Percentiles rank a stretch among this genome's conserved stretches.
These are phyloP conservation scores for Aphidius colemani DNA, from an alignment of 2,888 invertebrate species.

Conservation along the genomic window DNA sequence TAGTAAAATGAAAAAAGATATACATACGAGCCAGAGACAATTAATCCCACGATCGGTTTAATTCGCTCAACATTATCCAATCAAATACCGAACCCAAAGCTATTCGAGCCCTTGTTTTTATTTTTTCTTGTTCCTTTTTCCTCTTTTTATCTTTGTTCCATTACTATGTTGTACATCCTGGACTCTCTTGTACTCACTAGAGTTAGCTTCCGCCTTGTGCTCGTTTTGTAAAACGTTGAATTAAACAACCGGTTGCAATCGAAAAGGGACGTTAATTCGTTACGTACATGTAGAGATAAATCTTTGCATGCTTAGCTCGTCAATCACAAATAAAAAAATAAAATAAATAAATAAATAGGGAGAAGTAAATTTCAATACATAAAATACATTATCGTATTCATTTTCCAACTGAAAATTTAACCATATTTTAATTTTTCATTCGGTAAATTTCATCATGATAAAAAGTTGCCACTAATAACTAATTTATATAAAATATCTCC, in stretches of 20 bases:
- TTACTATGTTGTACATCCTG: not conserved
- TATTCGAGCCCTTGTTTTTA: conserved; percentile 21
- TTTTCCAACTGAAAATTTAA: no score
- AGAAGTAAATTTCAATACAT: no score
- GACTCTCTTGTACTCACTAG: not conserved
- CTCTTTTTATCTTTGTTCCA: conserved; percentile 13
- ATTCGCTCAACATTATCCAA: conserved; percentile 54
- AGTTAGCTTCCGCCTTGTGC: conserved; percentile 22
- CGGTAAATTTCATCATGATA: no score
- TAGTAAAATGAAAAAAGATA: conserved; percentile 24
- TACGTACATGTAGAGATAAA: conserved; percentile 25
- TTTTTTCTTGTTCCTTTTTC: not conserved
- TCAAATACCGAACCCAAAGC: conserved; percentile 40
- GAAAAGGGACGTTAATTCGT: conserved; percentile 35
- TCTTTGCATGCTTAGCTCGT: conserved; percentile 16
- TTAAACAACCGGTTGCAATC: conserved; percentile 39
- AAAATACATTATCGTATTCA: no score
- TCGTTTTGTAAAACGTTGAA: conserved; percentile 35
- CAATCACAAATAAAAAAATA: conserved; percentile 12
- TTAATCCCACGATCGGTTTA: conserved; percentile 54
- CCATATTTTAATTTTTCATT: no score
- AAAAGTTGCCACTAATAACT: no score
- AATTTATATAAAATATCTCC: no score
- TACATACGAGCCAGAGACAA: conserved; percentile 41
- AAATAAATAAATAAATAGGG: no score